phyloP scores from a whole-genome alignment of 2,797 vertebrate genomes.

The Oceanodroma leucorhoa region DNA sequence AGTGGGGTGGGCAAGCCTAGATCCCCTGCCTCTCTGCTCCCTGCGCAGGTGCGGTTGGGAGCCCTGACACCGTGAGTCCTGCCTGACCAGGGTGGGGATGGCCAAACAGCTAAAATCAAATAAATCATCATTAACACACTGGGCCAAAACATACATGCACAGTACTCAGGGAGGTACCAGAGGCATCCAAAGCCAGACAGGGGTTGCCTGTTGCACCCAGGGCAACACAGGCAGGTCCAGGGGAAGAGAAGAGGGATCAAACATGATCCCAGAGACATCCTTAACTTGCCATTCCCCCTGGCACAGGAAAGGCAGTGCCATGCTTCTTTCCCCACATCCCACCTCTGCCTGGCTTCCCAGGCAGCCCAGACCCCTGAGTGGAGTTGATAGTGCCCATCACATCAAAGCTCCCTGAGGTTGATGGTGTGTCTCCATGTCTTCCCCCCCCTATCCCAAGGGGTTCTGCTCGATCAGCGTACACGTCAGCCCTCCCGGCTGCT shows the following conservation, averaged over 20 bases:
- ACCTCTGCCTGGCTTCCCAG: neutral
- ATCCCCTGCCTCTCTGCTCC: too few species aligned
- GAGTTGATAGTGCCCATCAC: neutral
- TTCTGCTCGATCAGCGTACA: neutral
- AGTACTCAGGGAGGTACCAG: rapidly evolving
- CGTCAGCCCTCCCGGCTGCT: neutral
- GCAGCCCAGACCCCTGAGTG: rapidly evolving
- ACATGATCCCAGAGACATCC: neutral
- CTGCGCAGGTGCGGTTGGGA: neutral
- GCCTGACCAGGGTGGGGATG: neutral
- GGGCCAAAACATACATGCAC: rapidly evolving
- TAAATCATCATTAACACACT: rapidly evolving
- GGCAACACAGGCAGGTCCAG: neutral
- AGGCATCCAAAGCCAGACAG: neutral
- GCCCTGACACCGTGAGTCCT: neutral
- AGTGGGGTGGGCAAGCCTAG: neutral
- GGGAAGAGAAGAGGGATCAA: neutral
- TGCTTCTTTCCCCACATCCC: rapidly evolving
- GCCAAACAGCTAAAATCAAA: neutral
- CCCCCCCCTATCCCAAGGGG: neutral
- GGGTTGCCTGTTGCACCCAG: neutral
- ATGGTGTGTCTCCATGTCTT: neutral
- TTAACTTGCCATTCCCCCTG: neutral
- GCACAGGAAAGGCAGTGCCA: neutral
- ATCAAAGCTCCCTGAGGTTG: neutral